phyloP scores from a whole-genome alignment of 1,140 invertebrate species.

The Caenorhabditis inopinata region DNA sequence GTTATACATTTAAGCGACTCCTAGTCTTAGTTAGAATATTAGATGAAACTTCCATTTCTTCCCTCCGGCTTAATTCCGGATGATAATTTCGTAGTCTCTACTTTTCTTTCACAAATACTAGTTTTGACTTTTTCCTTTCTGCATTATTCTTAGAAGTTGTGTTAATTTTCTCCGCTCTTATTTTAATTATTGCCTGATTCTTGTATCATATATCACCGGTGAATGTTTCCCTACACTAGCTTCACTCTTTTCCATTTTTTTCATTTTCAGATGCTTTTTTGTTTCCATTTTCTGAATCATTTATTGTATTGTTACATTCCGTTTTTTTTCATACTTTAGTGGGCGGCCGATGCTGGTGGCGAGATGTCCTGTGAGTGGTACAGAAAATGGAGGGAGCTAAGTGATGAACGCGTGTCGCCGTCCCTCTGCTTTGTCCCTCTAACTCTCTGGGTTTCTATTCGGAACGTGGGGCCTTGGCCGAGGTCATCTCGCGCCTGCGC shows the following conservation, averaged over 20 bases:
- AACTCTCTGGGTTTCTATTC: not conserved
- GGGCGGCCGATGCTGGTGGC: not conserved
- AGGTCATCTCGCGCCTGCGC: not conserved
- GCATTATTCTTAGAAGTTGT: no score
- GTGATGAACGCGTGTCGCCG: not conserved
- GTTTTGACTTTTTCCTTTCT: no score
- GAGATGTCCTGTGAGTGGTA: conserved; percentile 15
- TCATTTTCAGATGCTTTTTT: not conserved
- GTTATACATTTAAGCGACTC: no score
- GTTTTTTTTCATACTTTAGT: not conserved
- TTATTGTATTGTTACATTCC: not conserved
- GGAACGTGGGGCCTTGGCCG: not conserved
- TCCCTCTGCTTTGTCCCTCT: not conserved
- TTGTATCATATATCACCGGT: no score
- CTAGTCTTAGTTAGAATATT: no score
- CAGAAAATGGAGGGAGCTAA: not conserved
- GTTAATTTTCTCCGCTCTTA: no score
- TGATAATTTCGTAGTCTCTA: no score
- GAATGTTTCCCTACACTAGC: no score
- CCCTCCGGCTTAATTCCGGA: no score
- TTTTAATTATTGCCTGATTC: no score
- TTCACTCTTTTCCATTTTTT: not conserved
- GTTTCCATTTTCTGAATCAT: not conserved
- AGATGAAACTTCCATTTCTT: no score
- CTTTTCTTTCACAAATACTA: no score